These are phyloP conservation scores for Dendronephthya gigantea DNA, from an alignment of 64 coral and sea anemone genomes.

Conservation along the genomic window DNA sequence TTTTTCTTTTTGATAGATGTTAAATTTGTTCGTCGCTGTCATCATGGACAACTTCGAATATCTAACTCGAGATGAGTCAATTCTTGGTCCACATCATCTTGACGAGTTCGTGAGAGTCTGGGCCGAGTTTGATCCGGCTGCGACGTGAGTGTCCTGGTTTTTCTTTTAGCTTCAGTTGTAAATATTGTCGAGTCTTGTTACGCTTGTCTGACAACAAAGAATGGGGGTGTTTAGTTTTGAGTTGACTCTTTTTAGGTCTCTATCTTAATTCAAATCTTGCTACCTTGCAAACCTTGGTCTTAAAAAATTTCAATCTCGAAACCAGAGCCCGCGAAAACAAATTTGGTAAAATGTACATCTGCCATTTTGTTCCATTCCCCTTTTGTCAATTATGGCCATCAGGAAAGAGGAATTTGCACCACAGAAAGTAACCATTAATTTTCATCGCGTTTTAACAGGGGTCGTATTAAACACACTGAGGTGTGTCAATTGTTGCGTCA, in stretches of 20 bases:
- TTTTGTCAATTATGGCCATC: too few species aligned
- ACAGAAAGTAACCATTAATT: neutral
- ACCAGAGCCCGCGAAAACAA: too few species aligned
- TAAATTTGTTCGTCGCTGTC: conserved; percentile 94
- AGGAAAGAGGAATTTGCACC: too few species aligned
- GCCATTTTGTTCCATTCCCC: too few species aligned
- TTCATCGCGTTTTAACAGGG: conserved; percentile 24
- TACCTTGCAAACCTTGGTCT: too few species aligned
- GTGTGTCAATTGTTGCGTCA: conserved; percentile 88
- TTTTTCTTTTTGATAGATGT: conserved; percentile 46
- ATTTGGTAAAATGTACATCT: too few species aligned
- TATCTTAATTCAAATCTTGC: too few species aligned
- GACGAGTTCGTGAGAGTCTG: conserved; percentile 98
- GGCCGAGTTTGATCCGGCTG: conserved; percentile 95
- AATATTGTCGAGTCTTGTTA: neutral
- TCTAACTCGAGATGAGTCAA: conserved; percentile 88
- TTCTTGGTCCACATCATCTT: conserved; percentile 95
- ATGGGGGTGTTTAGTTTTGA: too few species aligned
- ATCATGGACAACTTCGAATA: conserved; percentile 99
- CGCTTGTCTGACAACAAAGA: neutral
- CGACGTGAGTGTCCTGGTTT: conserved; percentile 63
- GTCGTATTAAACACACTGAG: conserved; percentile 94
- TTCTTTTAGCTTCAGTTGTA: neutral
- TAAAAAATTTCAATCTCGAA: too few species aligned
- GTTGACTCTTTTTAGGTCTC: too few species aligned